Percentiles rank a stretch among this genome's conserved stretches.
Evolutionary conservation across 2,113 vertebrate genomes (phyloP).

Genomic region (Nannospalax galili): DNA sequence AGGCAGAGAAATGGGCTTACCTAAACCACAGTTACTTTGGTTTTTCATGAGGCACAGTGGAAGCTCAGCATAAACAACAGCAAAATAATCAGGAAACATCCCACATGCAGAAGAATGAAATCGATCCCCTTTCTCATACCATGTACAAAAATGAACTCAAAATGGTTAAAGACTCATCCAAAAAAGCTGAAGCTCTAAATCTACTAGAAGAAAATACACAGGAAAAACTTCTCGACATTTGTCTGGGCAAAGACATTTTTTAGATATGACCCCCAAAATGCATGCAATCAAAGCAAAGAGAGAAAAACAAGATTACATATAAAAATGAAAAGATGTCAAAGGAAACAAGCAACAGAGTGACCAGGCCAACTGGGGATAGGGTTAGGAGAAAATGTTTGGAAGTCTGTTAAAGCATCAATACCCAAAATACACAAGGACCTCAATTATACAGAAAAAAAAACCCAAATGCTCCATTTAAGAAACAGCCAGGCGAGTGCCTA

Average conservation of each 20-base stretch:
- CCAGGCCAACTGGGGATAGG: neutral
- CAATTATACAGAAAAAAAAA: neutral
- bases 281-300: neutral
- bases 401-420: neutral
- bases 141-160: neutral
- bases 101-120: neutral
- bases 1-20: too few species aligned
- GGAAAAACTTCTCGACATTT: neutral
- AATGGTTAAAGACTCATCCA: neutral
- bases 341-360: neutral
- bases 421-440: neutral
- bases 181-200: neutral
- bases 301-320: neutral
- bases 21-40: too few species aligned
- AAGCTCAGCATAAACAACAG: too few species aligned
- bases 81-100: too few species aligned
- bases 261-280: neutral
- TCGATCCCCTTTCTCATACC: neutral
- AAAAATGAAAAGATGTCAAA: neutral
- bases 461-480: neutral
- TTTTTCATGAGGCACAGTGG: too few species aligned
- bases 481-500: too few species aligned
- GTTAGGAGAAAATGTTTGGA: neutral
- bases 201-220: neutral
- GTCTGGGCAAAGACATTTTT: neutral